A percentile compares a stretch with the other conserved stretches of the same genome.
Evolutionary conservation across 2,113 vertebrate genomes (phyloP).

Genomic region (Hyaena hyaena): DNA sequence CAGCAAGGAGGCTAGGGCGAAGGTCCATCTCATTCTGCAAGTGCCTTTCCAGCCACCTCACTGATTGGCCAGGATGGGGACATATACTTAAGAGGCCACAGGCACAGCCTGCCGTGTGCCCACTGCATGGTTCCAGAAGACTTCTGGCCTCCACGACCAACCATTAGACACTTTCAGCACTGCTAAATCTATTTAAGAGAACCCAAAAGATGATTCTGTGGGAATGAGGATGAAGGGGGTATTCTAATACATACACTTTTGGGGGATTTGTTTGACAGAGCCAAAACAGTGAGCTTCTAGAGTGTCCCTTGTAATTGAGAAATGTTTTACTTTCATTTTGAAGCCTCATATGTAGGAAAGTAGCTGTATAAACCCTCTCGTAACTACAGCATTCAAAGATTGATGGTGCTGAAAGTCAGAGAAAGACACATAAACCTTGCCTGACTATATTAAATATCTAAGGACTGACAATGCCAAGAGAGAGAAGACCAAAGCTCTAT

Average conservation of each 20-base stretch:
- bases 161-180: neutral
- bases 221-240: neutral
- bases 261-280: conserved; percentile 42
- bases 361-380: conserved; percentile 86
- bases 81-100: neutral
- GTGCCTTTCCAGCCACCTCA: neutral
- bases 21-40: neutral
- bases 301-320: conserved; percentile 75
- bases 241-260: neutral
- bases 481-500: conserved; percentile 86
- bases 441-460: conserved; percentile 85
- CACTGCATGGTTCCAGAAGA: neutral
- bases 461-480: conserved; percentile 84
- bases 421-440: conserved; percentile 84
- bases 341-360: conserved; percentile 80
- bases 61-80: neutral
- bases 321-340: conserved; percentile 69
- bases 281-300: neutral
- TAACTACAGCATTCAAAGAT: conserved; percentile 84
- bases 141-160: neutral
- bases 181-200: neutral
- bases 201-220: neutral
- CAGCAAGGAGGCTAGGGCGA: neutral
- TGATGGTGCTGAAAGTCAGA: conserved; percentile 82
- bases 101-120: neutral